Conservation (phyloP, 2,888 invertebrate genomes). For the Myathropa florea region DNA sequence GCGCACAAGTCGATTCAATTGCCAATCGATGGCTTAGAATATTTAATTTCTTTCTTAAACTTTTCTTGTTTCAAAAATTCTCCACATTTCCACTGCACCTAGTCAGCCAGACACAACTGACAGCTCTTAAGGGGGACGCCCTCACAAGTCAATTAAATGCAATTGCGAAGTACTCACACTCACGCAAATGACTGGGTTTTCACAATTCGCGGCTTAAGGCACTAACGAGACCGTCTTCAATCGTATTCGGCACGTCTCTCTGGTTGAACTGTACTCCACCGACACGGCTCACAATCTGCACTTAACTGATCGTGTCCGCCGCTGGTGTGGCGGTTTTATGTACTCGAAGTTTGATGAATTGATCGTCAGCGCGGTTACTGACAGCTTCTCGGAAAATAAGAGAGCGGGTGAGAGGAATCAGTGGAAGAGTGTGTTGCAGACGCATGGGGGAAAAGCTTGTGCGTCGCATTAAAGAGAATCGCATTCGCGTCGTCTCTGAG, state of each 20-base stretch:
- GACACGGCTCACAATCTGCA: slow-evolving; percentile 45
- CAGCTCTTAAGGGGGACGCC: neutral
- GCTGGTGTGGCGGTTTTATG: slow-evolving; percentile 51
- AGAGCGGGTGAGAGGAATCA: neutral
- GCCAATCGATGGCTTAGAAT: slow-evolving; percentile 2
- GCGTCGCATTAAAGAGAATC: slow-evolving; percentile 13
- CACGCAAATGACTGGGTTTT: slow-evolving; percentile 57
- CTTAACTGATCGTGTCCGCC: slow-evolving; percentile 55
- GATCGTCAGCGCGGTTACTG: slow-evolving; percentile 12
- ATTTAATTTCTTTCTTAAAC: neutral
- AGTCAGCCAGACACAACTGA: neutral
- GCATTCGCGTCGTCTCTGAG: neutral
- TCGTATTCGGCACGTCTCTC: neutral
- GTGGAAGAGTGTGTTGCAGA: neutral
- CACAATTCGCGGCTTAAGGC: neutral
- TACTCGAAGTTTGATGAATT: slow-evolving; percentile 42
- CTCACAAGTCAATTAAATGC: slow-evolving; percentile 41
- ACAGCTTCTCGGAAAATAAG: neutral
- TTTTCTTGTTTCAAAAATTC: neutral
- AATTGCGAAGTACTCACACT: slow-evolving; percentile 43
- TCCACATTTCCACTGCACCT: slow-evolving; percentile 44
- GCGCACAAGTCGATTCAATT: slow-evolving; percentile 4
- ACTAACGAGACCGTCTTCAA: slow-evolving; percentile 21
- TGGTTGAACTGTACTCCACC: slow-evolving; percentile 22
- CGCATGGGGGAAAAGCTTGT: slow-evolving; percentile 27